These are phyloP conservation scores for Mustela nigripes DNA, from an alignment of 2,113 vertebrate genomes.

Conservation along the genomic window DNA sequence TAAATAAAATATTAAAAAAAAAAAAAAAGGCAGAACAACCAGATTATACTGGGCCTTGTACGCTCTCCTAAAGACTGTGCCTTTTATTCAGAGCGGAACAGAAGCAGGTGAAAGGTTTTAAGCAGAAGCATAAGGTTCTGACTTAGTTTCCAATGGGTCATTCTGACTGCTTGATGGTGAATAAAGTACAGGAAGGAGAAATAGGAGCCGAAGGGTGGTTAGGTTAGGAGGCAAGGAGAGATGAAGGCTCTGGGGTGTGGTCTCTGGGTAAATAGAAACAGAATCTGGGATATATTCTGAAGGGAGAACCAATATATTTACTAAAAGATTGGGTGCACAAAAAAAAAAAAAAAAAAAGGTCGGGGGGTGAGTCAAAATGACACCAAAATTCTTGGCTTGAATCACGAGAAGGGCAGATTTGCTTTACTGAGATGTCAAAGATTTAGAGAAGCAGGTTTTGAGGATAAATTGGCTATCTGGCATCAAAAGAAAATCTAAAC, in stretches of 20 bases:
- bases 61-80: neutral
- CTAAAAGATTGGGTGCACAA: neutral
- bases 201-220: neutral
- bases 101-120: neutral
- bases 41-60: neutral
- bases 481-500: constrained; percentile 18
- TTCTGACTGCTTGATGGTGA: neutral
- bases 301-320: neutral
- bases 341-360: neutral
- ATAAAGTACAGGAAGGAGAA: neutral
- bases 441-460: neutral
- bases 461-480: neutral
- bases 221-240: too few relatives aligned
- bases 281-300: neutral
- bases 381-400: neutral
- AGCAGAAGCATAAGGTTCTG: neutral
- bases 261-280: neutral
- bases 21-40: neutral
- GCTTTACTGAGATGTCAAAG: neutral
- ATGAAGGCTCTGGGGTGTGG: neutral
- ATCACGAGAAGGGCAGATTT: neutral
- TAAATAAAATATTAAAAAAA: too few relatives aligned
- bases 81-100: neutral
- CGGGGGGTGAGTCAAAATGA: neutral
- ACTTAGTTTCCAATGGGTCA: neutral